These are phyloP conservation scores for Halichoerus grypus DNA, from an alignment of 2,113 vertebrate genomes.

Conservation along the genomic window DNA sequence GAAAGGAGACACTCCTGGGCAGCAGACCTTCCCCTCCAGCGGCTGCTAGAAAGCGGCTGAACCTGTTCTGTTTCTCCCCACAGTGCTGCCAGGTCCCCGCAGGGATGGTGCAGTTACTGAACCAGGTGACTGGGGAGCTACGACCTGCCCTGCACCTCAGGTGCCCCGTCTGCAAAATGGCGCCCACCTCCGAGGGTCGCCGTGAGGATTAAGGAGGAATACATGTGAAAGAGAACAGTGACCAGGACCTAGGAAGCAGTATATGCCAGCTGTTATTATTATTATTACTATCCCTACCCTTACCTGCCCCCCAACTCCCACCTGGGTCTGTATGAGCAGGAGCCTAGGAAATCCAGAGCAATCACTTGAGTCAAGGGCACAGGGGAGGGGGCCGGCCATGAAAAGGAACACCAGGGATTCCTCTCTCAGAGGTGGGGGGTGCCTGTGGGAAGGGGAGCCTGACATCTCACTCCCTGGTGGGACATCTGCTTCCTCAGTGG, in stretches of 20 bases:
- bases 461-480: background rate
- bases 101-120: background rate
- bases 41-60: background rate
- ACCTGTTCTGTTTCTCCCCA: background rate
- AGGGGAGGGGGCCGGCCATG: background rate
- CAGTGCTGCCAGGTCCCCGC: background rate
- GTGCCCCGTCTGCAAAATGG: background rate
- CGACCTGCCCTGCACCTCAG: background rate
- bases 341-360: background rate
- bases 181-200: background rate
- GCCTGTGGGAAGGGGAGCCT: background rate
- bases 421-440: background rate
- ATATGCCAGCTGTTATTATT: background rate
- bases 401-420: background rate
- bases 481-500: background rate
- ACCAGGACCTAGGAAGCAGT: background rate
- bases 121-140: background rate
- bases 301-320: background rate
- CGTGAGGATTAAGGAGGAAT: background rate
- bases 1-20: background rate
- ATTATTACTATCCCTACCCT: background rate
- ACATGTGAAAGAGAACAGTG: background rate
- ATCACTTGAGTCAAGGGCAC: background rate
- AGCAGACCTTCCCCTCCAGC: background rate
- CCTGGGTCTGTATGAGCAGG: background rate